phyloP scores from a whole-genome alignment of 2,797 vertebrate species.

The Gambusia yucatana region DNA sequence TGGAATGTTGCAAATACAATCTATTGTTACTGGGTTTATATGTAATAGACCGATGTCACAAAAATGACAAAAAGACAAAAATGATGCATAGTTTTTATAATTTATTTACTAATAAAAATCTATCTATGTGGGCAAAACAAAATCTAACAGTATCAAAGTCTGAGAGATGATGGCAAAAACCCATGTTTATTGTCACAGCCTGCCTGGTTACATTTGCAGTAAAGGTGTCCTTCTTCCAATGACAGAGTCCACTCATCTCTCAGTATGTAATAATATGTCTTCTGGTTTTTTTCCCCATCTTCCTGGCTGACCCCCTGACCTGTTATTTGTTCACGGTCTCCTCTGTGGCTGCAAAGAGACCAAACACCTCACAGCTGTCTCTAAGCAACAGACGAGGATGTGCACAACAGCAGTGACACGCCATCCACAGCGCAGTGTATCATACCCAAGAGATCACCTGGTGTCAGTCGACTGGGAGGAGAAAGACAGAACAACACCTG shows the following conservation, averaged over 20 bases:
- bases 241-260: slow-evolving; percentile 33
- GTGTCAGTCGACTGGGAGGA: slow-evolving; percentile 10
- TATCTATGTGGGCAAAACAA: background rate
- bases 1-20: background rate
- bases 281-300: slow-evolving; percentile 33
- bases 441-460: slow-evolving; percentile 20
- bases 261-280: slow-evolving; percentile 61
- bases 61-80: background rate
- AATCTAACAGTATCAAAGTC: slow-evolving; percentile 1
- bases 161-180: slow-evolving; percentile 31
- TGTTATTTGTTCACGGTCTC: slow-evolving; percentile 50
- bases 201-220: slow-evolving; percentile 48
- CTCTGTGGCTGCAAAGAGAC: slow-evolving; percentile 32
- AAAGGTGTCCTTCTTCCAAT: slow-evolving; percentile 39
- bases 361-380: slow-evolving; percentile 53
- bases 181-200: slow-evolving; percentile 4
- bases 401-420: slow-evolving; percentile 29
- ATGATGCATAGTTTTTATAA: background rate
- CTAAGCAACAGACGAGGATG: slow-evolving; percentile 55
- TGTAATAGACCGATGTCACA: background rate
- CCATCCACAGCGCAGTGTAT: slow-evolving; percentile 19
- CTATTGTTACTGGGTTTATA: background rate
- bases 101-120: background rate
- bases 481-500: slow-evolving; percentile 11
- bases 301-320: slow-evolving; percentile 56